Base-by-base conservation (phyloP, 2,888 invertebrate genomes). In the Lamproptera curius region DNA sequence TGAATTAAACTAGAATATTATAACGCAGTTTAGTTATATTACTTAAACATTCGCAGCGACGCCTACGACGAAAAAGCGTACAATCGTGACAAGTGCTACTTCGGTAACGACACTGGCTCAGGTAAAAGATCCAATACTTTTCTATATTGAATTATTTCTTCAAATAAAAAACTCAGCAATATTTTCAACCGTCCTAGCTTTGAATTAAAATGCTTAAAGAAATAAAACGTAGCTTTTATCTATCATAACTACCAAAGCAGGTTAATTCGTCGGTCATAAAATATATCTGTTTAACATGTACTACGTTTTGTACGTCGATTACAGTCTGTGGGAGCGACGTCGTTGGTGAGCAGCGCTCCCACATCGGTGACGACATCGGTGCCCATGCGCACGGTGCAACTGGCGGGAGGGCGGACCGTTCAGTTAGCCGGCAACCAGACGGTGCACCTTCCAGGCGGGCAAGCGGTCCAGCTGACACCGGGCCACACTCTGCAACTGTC, bases 351-450 rank as follows among this genome's bases (percentile, higher is more conserved):
- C 63, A 77, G 75, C 33, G 65, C 63, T 11, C 61, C 73, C 0
- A 69, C 73, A 0, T 66, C 53, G 0, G 73, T 72, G 38, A 65
- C 76, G 35, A 60, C 77, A 13, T 58, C 78, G 0, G 55, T 62
- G 37, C 58, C 67, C 11, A 75, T 76, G 11, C 73, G 77, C 31
- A 82, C 75, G 2, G 82, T 80, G 11, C 86, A 77, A 53, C 57
- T 85, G 33, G 77, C 78, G 1, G 79, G 76, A 49, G 85, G 77
- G 1, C 69, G 84, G 10, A 84, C 86, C 0, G 76, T 84, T 1
- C 83, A 83, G 47, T 56, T 84, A 3, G 72, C 73, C 20, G 73
- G 63, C 57, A 76, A 70, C 53, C 81, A 74, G 53, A 78, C 72
- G 13, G 79, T 77, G 5, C 82, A 72, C 50, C 56, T 82, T 13